These are phyloP conservation scores for Eulithis testata DNA, from an alignment of 2,888 invertebrate species.

Conservation along the genomic window DNA sequence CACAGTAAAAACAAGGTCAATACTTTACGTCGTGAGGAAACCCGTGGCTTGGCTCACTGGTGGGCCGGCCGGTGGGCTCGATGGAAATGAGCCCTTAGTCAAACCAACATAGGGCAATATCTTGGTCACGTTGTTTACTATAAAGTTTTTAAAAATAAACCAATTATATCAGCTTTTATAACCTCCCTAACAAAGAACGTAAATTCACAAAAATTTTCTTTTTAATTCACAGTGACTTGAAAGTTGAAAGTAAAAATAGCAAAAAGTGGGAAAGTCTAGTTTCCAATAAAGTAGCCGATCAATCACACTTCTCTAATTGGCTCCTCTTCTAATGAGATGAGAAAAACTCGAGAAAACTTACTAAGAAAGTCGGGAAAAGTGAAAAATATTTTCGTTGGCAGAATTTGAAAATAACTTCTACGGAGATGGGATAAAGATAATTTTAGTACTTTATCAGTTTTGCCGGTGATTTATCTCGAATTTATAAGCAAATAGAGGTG, in stretches of 20 bases:
- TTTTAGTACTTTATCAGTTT: no score
- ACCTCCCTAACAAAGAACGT: neutral
- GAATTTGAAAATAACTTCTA: conserved; percentile 30
- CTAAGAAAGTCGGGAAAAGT: conserved; percentile 26
- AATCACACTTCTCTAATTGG: conserved; percentile 59
- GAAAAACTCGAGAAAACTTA: conserved; percentile 24
- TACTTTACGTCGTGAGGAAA: no score
- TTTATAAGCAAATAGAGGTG: no score
- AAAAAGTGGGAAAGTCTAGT: conserved; percentile 43
- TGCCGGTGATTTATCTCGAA: no score
- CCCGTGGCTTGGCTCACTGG: no score
- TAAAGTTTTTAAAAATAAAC: no score
- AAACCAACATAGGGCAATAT: no score
- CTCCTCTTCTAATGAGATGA: conserved; percentile 30
- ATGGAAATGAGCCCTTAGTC: no score
- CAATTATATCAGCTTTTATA: neutral
- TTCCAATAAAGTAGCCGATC: conserved; percentile 54
- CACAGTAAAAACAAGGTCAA: no score
- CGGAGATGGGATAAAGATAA: neutral
- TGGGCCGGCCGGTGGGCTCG: no score
- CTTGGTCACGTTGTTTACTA: no score
- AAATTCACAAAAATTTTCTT: neutral
- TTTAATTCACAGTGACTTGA: conserved; percentile 4
- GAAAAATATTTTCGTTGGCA: conserved; percentile 17
- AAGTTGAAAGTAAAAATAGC: conserved; percentile 21